Evolutionary conservation across 2,113 vertebrate genomes (phyloP), one percentile per base, ranked within the genome.

Genomic region (Acrocephalus kingi): DNA sequence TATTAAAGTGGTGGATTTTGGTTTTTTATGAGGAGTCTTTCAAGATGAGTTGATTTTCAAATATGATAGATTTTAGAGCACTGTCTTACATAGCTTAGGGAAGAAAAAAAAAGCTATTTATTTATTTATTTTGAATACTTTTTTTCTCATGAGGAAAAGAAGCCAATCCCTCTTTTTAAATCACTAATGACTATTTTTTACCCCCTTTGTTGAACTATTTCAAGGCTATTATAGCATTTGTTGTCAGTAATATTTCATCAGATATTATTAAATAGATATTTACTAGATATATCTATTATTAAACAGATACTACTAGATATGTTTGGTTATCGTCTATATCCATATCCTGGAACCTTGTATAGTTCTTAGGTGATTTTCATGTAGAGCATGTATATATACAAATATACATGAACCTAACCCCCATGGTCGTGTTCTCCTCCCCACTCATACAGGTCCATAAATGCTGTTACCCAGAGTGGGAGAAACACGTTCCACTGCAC

Each of bases 91-190:
- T 49, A 72, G 6, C 10, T 85, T 48, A 30, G 27, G 27, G 9
- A 21, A 49, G 13, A 2, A 14, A 24, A 43, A 58, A 31, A n/a
- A 16, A 7, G 0, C 4, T 31, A 12, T 9, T 31, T 52, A 5
- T 9, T 41, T 52, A 5, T 23, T 39, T 33, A 5, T 20, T 66
- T 33, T 41, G 17, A 54, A 37, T 48, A 33, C 5, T 54, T 18
- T 12, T 54, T 69, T 33, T n/a, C 68, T 89, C 15, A 39, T 78
- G 63, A 93, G 46, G 16, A 69, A 89, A 85, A 46, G 14, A 93
- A 90, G 33, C 45, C 33, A 83, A 21, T 91, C 51, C 77, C 63
- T 91, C 6, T 71, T 91, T 94, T 79, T 73, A 92, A 93, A 93
- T 45, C 11, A 45, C 30, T 79, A 56, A 69, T 61, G 76, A 45